These are phyloP conservation scores for Steinernema hermaphroditum DNA, from an alignment of 2,888 invertebrate species.

Conservation along the genomic window DNA sequence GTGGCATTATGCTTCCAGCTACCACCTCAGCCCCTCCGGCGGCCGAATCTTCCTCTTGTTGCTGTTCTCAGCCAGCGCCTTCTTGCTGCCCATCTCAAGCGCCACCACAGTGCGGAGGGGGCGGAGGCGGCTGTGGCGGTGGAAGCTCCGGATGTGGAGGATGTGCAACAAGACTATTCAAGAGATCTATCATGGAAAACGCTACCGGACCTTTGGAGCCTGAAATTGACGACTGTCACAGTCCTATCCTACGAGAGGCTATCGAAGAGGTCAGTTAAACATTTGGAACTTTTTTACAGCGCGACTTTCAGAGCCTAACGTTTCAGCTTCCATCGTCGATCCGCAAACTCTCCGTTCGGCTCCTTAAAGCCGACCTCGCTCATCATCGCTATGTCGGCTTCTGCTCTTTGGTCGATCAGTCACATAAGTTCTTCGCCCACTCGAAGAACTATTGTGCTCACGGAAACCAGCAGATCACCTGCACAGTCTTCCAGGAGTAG, in stretches of 20 bases:
- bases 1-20: too few relatives aligned
- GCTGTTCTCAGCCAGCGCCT: too few relatives aligned
- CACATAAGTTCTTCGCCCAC: not conserved
- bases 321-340: not conserved
- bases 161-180: not conserved
- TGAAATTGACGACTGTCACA: not conserved
- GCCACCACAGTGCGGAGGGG: not conserved
- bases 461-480: conserved; percentile 11
- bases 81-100: not conserved
- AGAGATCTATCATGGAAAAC: not conserved
- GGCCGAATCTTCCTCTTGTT: too few relatives aligned
- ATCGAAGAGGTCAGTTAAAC: not conserved
- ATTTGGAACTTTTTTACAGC: not conserved
- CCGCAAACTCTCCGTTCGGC: not conserved
- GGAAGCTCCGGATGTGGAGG: not conserved
- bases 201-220: not conserved
- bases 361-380: not conserved
- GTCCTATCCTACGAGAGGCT: not conserved
- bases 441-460: not conserved
- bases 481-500: not conserved
- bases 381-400: not conserved
- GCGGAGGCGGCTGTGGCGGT: not conserved
- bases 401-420: not conserved
- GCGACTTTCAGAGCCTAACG: conserved; percentile 8
- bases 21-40: conserved; percentile 15